Conservation (phyloP, 2,113 vertebrate genomes). For the Machaerirhynchus nigripectus region DNA sequence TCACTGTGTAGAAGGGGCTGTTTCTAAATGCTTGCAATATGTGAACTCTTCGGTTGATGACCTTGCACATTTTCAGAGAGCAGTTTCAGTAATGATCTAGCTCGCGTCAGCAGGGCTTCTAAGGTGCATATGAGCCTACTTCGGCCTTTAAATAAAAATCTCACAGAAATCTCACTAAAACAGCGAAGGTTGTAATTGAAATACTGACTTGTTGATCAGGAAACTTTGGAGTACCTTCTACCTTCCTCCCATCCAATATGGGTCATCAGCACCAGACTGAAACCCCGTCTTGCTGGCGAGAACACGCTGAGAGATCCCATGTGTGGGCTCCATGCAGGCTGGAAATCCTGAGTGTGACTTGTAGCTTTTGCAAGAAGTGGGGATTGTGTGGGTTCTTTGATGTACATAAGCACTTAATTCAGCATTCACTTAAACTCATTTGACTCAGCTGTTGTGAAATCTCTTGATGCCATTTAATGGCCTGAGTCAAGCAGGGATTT, state of each 20-base stretch:
- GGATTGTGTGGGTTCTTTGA: background rate
- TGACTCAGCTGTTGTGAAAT: background rate
- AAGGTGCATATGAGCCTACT: background rate
- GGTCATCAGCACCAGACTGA: background rate
- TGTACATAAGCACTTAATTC: background rate
- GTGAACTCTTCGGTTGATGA: background rate
- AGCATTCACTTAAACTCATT: background rate
- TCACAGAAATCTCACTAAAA: background rate
- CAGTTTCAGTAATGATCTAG: background rate
- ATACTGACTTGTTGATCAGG: accelerated
- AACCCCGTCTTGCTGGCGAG: background rate
- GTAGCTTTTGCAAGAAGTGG: background rate
- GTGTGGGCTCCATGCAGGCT: accelerated
- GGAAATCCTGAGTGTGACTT: background rate
- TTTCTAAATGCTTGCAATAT: background rate
- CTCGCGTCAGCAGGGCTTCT: background rate
- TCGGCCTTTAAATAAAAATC: background rate
- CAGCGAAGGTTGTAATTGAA: background rate
- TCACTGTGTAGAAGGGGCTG: background rate
- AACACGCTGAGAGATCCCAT: background rate
- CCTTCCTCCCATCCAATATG: background rate
- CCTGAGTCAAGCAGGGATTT: background rate
- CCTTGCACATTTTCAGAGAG: background rate
- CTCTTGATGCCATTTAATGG: background rate
- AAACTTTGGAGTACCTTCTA: background rate